Base-by-base conservation (phyloP, 2,113 vertebrate genomes). In the Gnathonemus longibarbis region DNA sequence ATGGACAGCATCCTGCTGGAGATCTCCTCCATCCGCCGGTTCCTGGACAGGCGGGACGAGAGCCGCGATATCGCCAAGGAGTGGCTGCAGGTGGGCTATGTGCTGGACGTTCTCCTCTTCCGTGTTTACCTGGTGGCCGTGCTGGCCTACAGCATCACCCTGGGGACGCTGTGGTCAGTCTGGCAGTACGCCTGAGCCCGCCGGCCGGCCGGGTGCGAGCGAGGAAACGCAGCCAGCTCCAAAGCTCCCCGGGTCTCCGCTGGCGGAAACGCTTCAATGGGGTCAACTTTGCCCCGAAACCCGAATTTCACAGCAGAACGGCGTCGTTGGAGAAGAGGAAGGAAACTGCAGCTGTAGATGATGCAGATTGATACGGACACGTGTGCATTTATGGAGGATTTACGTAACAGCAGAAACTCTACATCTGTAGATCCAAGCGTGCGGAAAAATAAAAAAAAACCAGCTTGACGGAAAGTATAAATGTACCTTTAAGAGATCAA, bases 21-120 rank as follows among this genome's bases (percentile, higher is more conserved):
- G 93, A 94, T 98, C 83, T 93, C 94, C 0, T 95, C 97, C 9
- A 97, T 99, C 88, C 97, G 97, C 2, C 96, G 94, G 92, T 96
- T 97, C 94, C 94, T 99, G 91, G 98, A 98, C 91, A 98, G 96
- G 92, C 94, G 96, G 0, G 97, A 99, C 31, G 95, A 96, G 86
- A 96, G 96, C 89, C 95, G 97, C 0, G 97, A 97, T 0, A 93
- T 97, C 0, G 97, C 98, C 50, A 97, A 95, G 10, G 98, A 99
- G 90, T 99, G 98, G 98, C 95, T 99, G 87, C 97, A 96, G 27
- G 97, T 99, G 53, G 98, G 98, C 91, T 98, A 98, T 0, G 97
- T 98, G 85, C 91, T 99, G 91, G 98, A 99, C 0, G 95, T 96
- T 77, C 96, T 99, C 91, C 97, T 99, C 2, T 99, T 99, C 95